These are phyloP conservation scores for Picathartes gymnocephalus DNA, from an alignment of 2,113 vertebrate genomes.

Conservation along the genomic window DNA sequence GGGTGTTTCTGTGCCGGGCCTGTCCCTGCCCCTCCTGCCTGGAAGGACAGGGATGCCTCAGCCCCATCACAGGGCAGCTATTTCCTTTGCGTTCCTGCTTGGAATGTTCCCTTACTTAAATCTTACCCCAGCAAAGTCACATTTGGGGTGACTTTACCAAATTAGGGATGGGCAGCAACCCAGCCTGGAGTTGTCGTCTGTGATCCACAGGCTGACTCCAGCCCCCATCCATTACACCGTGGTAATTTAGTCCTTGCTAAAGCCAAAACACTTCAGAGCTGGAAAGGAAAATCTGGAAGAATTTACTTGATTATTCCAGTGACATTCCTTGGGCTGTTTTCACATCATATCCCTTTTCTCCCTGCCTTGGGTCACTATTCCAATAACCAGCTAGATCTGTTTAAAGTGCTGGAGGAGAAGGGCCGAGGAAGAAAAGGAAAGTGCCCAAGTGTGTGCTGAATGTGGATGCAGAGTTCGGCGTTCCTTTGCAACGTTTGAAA, in stretches of 20 bases:
- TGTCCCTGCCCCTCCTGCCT: not conserved
- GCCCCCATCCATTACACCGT: not conserved
- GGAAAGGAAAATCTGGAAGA: slow-evolving; percentile 8
- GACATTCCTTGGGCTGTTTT: slow-evolving; percentile 22
- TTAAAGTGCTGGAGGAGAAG: not conserved
- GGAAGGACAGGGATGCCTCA: not conserved
- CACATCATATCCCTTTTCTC: not conserved
- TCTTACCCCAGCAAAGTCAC: not conserved
- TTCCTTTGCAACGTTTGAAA: not conserved
- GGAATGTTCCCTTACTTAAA: not conserved
- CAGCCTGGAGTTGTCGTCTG: rapidly evolving
- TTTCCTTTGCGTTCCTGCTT: not conserved
- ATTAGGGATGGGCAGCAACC: too few species aligned
- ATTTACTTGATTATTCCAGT: not conserved
- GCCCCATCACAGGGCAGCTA: not conserved
- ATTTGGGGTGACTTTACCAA: not conserved
- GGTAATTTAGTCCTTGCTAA: not conserved
- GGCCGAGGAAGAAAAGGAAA: not conserved
- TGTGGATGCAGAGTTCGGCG: not conserved
- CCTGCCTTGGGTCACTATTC: not conserved
- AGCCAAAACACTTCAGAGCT: not conserved
- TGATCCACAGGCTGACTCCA: not conserved
- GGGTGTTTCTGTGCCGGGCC: not conserved
- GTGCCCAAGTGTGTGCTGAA: not conserved
- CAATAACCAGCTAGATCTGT: not conserved